Conservation (phyloP, 1,140 invertebrate genomes). For the Metaphire vulgaris region DNA sequence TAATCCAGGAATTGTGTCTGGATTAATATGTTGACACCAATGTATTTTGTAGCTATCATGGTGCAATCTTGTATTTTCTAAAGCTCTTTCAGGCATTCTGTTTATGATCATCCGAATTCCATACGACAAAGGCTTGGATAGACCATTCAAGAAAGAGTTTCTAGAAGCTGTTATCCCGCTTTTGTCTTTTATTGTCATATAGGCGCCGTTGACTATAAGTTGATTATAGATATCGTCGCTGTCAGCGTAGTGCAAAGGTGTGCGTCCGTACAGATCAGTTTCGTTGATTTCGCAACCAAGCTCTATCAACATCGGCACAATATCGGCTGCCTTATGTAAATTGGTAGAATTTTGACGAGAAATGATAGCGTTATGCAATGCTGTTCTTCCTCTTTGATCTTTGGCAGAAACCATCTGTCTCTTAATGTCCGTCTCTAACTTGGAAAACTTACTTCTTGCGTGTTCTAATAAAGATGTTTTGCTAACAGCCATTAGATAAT, state of each 20-base stretch:
- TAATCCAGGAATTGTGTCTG: not conserved
- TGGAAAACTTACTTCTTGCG: not conserved
- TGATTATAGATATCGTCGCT: not conserved
- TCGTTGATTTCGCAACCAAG: not conserved
- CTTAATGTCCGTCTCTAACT: not conserved
- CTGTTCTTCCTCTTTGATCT: not conserved
- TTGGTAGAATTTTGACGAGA: no score
- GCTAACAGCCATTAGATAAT: not conserved
- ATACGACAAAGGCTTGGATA: no score
- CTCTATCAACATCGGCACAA: not conserved
- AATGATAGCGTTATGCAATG: not conserved
- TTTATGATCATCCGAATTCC: not conserved
- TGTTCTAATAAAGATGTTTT: not conserved
- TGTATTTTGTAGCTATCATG: not conserved
- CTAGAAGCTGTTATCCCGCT: not conserved
- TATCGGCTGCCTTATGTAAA: not conserved
- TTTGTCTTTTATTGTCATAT: not conserved
- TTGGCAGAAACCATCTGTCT: not conserved
- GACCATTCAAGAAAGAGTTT: no score
- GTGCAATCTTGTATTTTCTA: not conserved
- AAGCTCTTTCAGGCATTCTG: not conserved
- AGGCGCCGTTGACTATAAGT: not conserved
- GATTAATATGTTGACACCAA: not conserved
- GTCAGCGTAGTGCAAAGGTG: not conserved
- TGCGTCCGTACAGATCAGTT: not conserved